Base-by-base conservation (phyloP, 2,888 invertebrate genomes). In the Dexiosoma caninum region DNA sequence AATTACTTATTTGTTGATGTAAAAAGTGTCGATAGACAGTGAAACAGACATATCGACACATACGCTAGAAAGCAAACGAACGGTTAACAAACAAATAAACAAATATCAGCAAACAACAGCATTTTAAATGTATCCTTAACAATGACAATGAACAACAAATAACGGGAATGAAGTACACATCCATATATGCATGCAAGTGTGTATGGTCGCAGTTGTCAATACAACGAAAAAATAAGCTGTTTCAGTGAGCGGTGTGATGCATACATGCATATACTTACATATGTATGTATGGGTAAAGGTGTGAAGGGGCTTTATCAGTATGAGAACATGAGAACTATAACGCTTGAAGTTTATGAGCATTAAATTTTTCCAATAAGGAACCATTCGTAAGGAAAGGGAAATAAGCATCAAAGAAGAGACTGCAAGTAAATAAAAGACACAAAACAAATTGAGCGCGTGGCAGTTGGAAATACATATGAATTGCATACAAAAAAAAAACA, bases 371-470 rank as follows among this genome's bases (percentile, higher is more conserved):
- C 27, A 46, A 37, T 16, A 46, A 37, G 46, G 21, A 70, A 37
- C 32, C 55, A 59, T 12, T 30, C 14, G 46, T 51, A 46, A 59
- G 64, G 37, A 44, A 55, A 57, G 62, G 71, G 67, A 76, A 62
- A 67, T 67, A 72, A 62, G 42, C 72, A 81, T 49, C 72, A 72
- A 53, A 46, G 32, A 66, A 67, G 14, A 55, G 49, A 71, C 67
- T 72, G 78, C 67, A 82, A 81, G 78, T 78, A 78, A 81, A 75
- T 78, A 46, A 72, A 64, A 62, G 9, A 75, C 66, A 66, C 19
- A 62, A 30, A 70, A 71, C 71, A 79, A 77, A 74, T 66, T 70
- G 53, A 59, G 69, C 69, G 64, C 64, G 78, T 76, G 70, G 64
- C 69, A 77, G 46, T 66, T 49, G 64, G 40, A 55, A 32, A 44